These are phyloP conservation scores for Vanacampus margaritifer DNA, from an alignment of 2,113 vertebrate genomes.

Conservation along the genomic window DNA sequence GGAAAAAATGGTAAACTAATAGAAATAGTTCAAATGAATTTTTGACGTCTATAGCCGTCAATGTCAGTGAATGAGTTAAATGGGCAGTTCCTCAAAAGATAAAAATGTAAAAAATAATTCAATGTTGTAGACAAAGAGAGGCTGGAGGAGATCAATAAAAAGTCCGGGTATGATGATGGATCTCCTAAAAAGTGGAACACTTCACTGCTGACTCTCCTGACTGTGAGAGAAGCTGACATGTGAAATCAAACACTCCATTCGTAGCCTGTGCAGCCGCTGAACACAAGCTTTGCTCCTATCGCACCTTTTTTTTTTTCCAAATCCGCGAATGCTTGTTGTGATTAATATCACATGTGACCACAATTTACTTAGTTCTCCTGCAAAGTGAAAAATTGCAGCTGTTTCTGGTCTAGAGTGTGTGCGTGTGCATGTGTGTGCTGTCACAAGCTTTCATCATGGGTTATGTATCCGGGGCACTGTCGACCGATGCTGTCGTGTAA, in stretches of 20 bases:
- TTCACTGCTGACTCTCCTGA: constrained; percentile 34
- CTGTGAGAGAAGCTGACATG: constrained; percentile 39
- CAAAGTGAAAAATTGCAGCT: constrained; percentile 40
- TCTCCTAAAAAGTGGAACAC: constrained; percentile 51
- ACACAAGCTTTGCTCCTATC: constrained; percentile 31
- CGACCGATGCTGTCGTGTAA: constrained; percentile 56
- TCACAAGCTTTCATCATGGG: constrained; percentile 47
- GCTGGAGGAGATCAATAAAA: constrained; percentile 60
- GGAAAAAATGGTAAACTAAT: too few relatives aligned
- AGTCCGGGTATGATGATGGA: constrained; percentile 52
- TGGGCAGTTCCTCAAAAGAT: neutral
- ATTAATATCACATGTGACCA: constrained; percentile 38
- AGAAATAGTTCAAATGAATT: too few relatives aligned
- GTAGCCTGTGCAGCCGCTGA: constrained; percentile 31
- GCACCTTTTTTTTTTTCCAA: constrained; percentile 42
- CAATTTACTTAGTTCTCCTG: constrained; percentile 24
- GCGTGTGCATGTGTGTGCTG: constrained; percentile 16
- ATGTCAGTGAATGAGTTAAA: too few relatives aligned
- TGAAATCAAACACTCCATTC: constrained; percentile 48
- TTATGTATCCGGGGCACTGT: constrained; percentile 55
- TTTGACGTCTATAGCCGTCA: too few relatives aligned
- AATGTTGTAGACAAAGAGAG: constrained; percentile 27
- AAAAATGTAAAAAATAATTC: neutral
- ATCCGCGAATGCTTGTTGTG: constrained; percentile 36
- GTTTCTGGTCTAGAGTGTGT: constrained; percentile 12